phyloP scores from a whole-genome alignment of 2,888 invertebrate species.

The Thysanoteuthis rhombus region DNA sequence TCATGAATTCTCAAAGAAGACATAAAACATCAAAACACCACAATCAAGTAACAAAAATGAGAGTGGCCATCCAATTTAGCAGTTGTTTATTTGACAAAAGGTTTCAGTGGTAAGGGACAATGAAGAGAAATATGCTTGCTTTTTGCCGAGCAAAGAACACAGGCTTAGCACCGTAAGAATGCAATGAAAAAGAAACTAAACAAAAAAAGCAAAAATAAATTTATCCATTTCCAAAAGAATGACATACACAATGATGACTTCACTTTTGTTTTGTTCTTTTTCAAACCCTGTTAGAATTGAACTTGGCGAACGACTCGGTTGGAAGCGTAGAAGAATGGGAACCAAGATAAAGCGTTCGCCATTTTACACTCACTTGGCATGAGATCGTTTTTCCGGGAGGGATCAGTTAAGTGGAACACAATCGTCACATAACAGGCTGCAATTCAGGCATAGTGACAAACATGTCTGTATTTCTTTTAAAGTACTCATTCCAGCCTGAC shows the following conservation, averaged over 20 bases:
- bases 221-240: not conserved
- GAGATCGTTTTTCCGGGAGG: not conserved
- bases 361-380: not conserved
- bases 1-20: not conserved
- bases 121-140: not conserved
- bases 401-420: constrained; percentile 12
- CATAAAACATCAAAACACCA: not conserved
- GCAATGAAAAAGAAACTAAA: not conserved
- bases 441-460: not conserved
- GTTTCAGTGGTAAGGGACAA: not conserved
- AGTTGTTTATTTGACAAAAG: not conserved
- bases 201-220: not conserved
- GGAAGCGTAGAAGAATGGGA: not conserved
- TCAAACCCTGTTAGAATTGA: not conserved
- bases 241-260: not conserved
- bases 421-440: not conserved
- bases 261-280: not conserved
- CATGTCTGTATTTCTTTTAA: constrained; percentile 12
- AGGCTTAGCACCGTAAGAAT: not conserved
- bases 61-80: not conserved
- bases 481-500: not conserved
- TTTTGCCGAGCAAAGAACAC: not conserved
- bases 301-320: not conserved
- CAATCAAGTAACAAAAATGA: not conserved
- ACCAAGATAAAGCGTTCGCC: not conserved